A percentile compares a stretch with the other conserved stretches of the same genome.
These are phyloP conservation scores for Anarhynchus alexandrinus DNA, from an alignment of 2,113 vertebrate species.

Conservation along the genomic window DNA sequence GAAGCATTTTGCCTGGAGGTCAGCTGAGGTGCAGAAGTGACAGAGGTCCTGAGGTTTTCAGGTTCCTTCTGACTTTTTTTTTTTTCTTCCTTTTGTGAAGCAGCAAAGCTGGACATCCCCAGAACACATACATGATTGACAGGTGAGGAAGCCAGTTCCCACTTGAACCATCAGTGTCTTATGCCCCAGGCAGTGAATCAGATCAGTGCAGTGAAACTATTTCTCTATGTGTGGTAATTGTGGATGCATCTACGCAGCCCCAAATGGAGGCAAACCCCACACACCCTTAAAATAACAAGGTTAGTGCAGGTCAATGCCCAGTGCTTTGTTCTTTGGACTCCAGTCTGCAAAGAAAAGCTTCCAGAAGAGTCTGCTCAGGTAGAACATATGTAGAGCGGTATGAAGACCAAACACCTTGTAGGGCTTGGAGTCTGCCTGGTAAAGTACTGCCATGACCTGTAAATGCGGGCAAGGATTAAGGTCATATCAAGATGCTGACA, in stretches of 20 bases:
- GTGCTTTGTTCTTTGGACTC: not conserved
- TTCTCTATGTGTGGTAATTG: not conserved
- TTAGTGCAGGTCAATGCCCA: not conserved
- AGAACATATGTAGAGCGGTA: not conserved
- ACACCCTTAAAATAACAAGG: not conserved
- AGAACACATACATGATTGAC: not conserved
- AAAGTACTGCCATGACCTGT: not conserved
- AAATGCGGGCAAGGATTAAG: slow-evolving; percentile 4
- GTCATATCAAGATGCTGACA: not conserved
- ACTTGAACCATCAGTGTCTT: not conserved
- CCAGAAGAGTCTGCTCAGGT: not conserved
- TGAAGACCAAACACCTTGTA: not conserved
- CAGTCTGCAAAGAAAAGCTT: not conserved
- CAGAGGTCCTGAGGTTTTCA: not conserved
- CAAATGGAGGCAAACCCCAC: not conserved
- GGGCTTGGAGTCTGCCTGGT: not conserved
- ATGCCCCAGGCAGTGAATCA: not conserved
- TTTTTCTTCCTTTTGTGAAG: not conserved
- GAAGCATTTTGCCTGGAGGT: not conserved
- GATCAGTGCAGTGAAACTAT: not conserved
- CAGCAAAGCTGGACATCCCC: not conserved
- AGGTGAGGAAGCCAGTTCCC: not conserved
- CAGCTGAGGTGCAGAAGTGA: not conserved
- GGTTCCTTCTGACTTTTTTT: not conserved
- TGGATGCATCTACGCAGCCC: not conserved